phyloP scores from a whole-genome alignment of 2,888 invertebrate genomes.

The Brassicogethes aeneus region DNA sequence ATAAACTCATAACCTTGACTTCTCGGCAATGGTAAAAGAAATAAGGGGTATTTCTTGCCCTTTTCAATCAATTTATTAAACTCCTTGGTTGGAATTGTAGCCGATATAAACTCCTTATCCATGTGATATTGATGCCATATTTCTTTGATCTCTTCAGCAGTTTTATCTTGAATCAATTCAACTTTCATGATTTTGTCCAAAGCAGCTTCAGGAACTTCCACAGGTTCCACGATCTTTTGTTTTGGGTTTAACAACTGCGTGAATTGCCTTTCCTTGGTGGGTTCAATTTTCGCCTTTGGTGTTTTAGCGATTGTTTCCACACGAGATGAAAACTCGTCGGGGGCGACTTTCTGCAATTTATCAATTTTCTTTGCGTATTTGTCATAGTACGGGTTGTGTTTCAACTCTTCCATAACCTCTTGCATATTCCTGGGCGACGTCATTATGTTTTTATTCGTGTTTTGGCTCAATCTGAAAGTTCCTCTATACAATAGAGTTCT shows the following conservation, averaged over 20 bases:
- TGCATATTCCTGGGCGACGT: conserved; percentile 40
- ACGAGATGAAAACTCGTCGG: conserved; percentile 62
- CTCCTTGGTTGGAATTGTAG: conserved; percentile 54
- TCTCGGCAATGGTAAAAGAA: conserved; percentile 72
- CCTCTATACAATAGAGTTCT: conserved; percentile 21
- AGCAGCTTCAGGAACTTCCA: conserved; percentile 35
- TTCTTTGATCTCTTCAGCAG: conserved; percentile 56
- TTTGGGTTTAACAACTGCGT: conserved; percentile 60
- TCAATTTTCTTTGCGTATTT: conserved; percentile 75
- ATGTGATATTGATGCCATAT: conserved; percentile 80
- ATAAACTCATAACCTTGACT: conserved; percentile 81
- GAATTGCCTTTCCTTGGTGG: conserved; percentile 44
- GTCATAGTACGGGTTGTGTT: conserved; percentile 68
- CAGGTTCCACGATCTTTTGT: conserved; percentile 24
- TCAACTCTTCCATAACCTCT: conserved; percentile 47
- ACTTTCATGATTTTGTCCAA: conserved; percentile 68
- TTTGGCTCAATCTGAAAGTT: conserved; percentile 16
- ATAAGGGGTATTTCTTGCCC: conserved; percentile 55
- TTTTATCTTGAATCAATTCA: conserved; percentile 63
- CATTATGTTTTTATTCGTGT: conserved; percentile 30
- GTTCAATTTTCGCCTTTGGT: conserved; percentile 39
- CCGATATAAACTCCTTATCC: conserved; percentile 62
- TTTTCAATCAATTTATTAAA: conserved; percentile 51
- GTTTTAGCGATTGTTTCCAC: conserved; percentile 46
- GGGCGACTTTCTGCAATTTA: conserved; percentile 61